Base-by-base conservation (phyloP, 2,113 vertebrate species). In the Carassius gibelio region DNA sequence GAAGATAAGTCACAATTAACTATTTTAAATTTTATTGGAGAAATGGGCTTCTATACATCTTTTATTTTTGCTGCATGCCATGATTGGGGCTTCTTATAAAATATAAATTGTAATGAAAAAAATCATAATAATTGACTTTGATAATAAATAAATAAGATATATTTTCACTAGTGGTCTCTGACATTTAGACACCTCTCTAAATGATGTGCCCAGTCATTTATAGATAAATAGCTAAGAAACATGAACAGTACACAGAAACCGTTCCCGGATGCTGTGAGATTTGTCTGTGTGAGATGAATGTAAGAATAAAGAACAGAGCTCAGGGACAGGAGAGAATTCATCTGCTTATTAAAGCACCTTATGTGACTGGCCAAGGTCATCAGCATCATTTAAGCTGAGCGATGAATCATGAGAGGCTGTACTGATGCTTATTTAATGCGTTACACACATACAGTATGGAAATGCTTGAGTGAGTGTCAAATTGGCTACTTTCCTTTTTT, bases 341-440 rank as follows among this genome's bases (percentile, higher is more conserved):
- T 77, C 87, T 71, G 26, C 50, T 23, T 88, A 78, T 48, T 77
- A 57, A 88, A 59, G 61, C 61, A 77, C 7, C 30, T 34, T 50
- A 17, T 74, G 61, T 75, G 15, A 61, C 48, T 82, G 15, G 59
- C 61, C 85, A 86, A 86, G 57, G 85, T 64, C 78, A 74, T 55
- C 71, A 59, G 21, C 26, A 38, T 55, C 45, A 23, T 77, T 66
- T 55, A 36, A 55, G 50, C 75, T 59, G 30, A 19, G 45, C 52
- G 17, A 69, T 52, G 61, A 84, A 52, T 84, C 30, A 61, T 11
- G 61, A 81, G 23, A 75, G 66, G 30, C 21, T 45, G 66, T 61
- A 52, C 57, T 30, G 69, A 36, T 19, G 23, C 48, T 59, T 17
- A 45, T 34, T 76, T 5, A 5, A 55, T 52, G 10, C 17, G 38